Percentiles rank a stretch among this genome's conserved stretches.
phyloP scores from a whole-genome alignment of 2,888 invertebrate species.

The Bibio marci region DNA sequence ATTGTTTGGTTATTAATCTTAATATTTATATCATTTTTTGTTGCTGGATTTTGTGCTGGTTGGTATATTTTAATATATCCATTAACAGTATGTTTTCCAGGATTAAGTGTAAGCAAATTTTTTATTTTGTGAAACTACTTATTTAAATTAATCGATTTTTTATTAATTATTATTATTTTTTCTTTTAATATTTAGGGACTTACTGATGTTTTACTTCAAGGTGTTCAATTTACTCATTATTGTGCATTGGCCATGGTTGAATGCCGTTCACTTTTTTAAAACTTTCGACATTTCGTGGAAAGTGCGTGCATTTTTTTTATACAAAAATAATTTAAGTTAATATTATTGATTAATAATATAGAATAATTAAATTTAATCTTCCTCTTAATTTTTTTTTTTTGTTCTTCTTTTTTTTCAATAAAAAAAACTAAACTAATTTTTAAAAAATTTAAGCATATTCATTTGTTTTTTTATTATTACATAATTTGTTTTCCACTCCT shows the following conservation, averaged over 20 bases:
- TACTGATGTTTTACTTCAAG: slow-evolving; percentile 45
- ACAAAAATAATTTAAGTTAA: too few species aligned
- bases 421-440: too few species aligned
- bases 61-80: slow-evolving; percentile 50
- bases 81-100: slow-evolving; percentile 49
- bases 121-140: not conserved
- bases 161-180: slow-evolving; percentile 2
- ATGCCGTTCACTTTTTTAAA: slow-evolving; percentile 18
- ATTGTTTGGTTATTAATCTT: slow-evolving; percentile 54
- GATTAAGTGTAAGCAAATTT: slow-evolving; percentile 40
- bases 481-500: too few species aligned
- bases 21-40: slow-evolving; percentile 46
- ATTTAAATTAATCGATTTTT: not conserved
- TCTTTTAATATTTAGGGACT: slow-evolving; percentile 35
- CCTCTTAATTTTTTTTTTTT: too few species aligned
- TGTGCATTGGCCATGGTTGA: slow-evolving; percentile 55
- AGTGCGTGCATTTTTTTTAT: too few species aligned
- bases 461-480: too few species aligned
- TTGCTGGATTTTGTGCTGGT: slow-evolving; percentile 49
- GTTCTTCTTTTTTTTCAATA: too few species aligned
- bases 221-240: slow-evolving; percentile 51
- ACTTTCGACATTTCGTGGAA: too few species aligned
- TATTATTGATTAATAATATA: too few species aligned
- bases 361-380: too few species aligned
- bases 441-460: too few species aligned